Evolutionary conservation across 2,113 vertebrate species (phyloP).

Genomic region (Chunga burmeisteri): DNA sequence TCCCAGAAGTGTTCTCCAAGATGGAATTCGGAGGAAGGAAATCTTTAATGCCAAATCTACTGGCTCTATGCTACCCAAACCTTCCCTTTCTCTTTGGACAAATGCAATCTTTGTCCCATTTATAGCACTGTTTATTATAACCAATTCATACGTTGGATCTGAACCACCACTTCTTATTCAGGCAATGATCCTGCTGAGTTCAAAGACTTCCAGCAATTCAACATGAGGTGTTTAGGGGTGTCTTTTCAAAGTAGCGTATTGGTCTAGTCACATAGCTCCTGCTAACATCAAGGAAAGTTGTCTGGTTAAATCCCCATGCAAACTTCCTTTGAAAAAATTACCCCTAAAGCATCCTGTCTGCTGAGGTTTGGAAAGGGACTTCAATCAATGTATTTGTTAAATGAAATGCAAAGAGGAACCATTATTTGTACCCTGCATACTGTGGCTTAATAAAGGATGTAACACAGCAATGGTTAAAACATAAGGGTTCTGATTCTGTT

Average conservation of each 20-base stretch:
- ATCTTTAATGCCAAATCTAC: not conserved
- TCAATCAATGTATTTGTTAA: conserved; percentile 65
- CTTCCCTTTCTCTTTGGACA: not conserved
- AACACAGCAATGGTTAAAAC: not conserved
- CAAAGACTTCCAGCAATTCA: conserved; percentile 42
- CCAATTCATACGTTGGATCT: not conserved
- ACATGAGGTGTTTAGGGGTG: conserved; percentile 28
- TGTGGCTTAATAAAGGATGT: conserved; percentile 1
- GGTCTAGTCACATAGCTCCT: conserved; percentile 21
- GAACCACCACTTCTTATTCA: conserved; percentile 24
- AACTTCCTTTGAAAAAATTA: conserved; percentile 66
- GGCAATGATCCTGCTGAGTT: conserved; percentile 29
- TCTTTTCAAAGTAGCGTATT: conserved; percentile 25
- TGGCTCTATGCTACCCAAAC: not conserved
- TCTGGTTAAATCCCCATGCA: conserved; percentile 38
- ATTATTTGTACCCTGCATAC: conserved; percentile 19
- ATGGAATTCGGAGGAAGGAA: not conserved
- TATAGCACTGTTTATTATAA: not conserved
- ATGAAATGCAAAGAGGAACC: conserved; percentile 53
- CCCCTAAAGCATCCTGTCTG: conserved; percentile 58
- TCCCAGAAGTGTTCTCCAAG: not conserved
- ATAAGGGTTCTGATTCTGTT: conserved; percentile 1
- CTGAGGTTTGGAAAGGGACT: conserved; percentile 50
- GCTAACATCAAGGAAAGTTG: conserved; percentile 55
- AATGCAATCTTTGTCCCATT: not conserved